phyloP scores from a whole-genome alignment of 37 sponge, comb jelly and placozoan species.

The Spongia lamella region DNA sequence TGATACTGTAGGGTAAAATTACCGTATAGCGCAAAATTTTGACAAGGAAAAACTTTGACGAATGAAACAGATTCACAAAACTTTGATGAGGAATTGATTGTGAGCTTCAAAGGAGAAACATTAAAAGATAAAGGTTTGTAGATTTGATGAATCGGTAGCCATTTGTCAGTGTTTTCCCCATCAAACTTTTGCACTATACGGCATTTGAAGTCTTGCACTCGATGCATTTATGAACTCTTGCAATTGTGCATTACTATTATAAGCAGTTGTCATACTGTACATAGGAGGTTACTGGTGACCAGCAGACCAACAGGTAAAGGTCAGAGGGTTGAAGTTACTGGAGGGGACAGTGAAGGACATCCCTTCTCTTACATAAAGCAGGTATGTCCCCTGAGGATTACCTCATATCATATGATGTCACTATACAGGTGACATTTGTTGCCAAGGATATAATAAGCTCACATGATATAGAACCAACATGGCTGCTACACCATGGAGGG shows the following conservation, averaged over 20 bases:
- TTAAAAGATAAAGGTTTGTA: no score
- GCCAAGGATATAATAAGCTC: not conserved
- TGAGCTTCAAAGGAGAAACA: no score
- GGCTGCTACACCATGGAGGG: slow-evolving; percentile 1
- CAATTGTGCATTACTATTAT: slow-evolving; percentile 1
- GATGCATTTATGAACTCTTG: not conserved
- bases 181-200: no score
- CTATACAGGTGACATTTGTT: not conserved
- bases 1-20: no score
- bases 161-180: no score
- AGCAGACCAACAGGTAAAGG: not conserved
- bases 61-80: no score
- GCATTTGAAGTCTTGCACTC: no score
- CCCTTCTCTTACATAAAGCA: slow-evolving; percentile 63
- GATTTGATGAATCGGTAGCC: no score
- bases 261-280: not conserved
- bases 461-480: not conserved
- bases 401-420: not conserved
- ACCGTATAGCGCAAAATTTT: no score
- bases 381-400: slow-evolving; percentile 1
- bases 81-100: no score
- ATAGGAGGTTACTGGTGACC: not conserved
- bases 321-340: slow-evolving; percentile 35
- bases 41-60: no score
- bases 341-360: slow-evolving; percentile 28